Evolutionary conservation across 2,113 vertebrate species (phyloP), one percentile per base, ranked within the genome.

Genomic region (Phaetusa simplex): DNA sequence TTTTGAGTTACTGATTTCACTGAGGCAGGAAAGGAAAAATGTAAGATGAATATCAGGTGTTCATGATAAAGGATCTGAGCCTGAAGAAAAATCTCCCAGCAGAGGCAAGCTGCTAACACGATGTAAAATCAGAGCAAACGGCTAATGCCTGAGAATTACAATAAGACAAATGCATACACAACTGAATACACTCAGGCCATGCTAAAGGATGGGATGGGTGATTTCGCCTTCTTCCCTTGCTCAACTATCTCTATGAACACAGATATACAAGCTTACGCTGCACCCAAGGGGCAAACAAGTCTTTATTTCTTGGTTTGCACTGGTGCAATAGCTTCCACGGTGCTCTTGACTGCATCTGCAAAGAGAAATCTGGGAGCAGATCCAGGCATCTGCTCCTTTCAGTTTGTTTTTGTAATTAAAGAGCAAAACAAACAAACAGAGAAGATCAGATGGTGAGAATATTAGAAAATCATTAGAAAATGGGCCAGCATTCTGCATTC

Each of bases 341-440:
- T 9, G 22, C 71, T 93, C 36, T 50, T 86, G 66, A 91, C n/a
- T 77, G 74, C 79, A 93, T 90, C 92, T 96, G 78, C 79, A 69
- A 84, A 86, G 53, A 91, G 85, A 87, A 86, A 73, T 71, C 94
- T 94, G 88, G 90, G 85, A 97, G 74, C 42, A 66, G 82, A 72
- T 66, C 87, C 93, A 95, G 85, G 82, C 74, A 76, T 85, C 74
- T 93, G 93, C 45, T 95, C 14, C 19, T 62, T 93, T 81, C 53
- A 29, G 50, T 92, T 95, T 96, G 82, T 36, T 95, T 94, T 91
- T 78, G n/a, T 73, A 94, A 94, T 90, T 93, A 82, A 72, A 69
- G 53, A 90, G 45, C 29, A 20, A 94, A 89, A 61, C 53, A 96
- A 97, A 92, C 71, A 94, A 96, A 76, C 21, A 53, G 80, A 92